Evolutionary conservation across 2,797 vertebrate genomes (phyloP), one percentile per base, ranked within the genome.

Genomic region (Bovichtus variegatus): DNA sequence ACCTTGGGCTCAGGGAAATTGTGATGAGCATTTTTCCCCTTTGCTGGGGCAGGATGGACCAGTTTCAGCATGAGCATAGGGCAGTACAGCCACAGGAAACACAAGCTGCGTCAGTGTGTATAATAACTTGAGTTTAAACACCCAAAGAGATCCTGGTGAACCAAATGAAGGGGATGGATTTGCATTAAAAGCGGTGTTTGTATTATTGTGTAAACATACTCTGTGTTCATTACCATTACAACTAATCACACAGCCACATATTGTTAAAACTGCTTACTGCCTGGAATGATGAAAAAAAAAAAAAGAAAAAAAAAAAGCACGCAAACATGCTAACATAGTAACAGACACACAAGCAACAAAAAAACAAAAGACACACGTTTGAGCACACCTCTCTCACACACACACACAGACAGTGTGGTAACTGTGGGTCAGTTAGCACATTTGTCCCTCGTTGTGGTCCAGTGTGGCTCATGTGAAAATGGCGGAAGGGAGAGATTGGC

Each of bases 351-450:
- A 47, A 21, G 18, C 51, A 27, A 21, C 40, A 53, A 34, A 53
- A 34, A 74, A 58, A 53, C 34, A 29, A 34, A 34, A 57, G 9
- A 47, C 38, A 47, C 38, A 53, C 2, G 3, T 49, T 59, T 46
- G 40, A 55, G 40, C 49, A 71, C 34, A 31, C 54, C 12, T 29
- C 23, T 41, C n/a, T 21, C 29, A 43, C 58, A 69, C 31, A 70
- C 49, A 55, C 41, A 66, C 29, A 50, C 38, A 69, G 34, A 70
- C 70, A 71, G 65, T 40, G 80, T 63, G 64, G 57, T 69, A 88
- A 73, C 87, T 89, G 75, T 80, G 40, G 84, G 88, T 89, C 89
- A 83, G 80, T 85, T 81, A 71, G 84, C 77, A 89, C 77, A 91
- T 91, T 92, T 90, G 72, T 91, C 74, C 49, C 65, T 64, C 51